Base-by-base conservation (phyloP, 2,113 vertebrate species). In the Periophthalmodon schlosseri region DNA sequence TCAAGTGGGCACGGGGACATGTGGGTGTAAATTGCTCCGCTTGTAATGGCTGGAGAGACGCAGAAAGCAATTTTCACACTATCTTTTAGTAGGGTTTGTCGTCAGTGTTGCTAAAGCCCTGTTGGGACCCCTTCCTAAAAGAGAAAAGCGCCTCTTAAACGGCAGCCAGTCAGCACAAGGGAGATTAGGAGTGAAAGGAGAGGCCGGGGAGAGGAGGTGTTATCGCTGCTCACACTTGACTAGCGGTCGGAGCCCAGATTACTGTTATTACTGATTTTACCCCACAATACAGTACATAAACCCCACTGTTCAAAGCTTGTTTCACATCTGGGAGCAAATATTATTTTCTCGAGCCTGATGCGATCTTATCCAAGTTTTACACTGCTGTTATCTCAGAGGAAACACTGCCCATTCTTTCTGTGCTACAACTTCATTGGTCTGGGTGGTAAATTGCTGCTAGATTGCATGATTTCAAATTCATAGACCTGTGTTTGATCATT, bases 21-120 rank as follows among this genome's bases (percentile, higher is more conserved):
- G 81, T 69, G 33, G 81, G 87, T 90, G 91, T 78, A 92, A 93
- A 93, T 93, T 92, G 90, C 86, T 84, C 76, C 20, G 88, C 81
- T 91, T 86, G 81, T 78, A 34, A 84, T 73, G 77, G 89, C 84
- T 84, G 74, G 72, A 84, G 75, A 86, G 82, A 86, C 78, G 88
- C 82, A 81, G 73, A 90, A 91, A 92, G 91, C 91, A 93, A 94
- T 94, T 93, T 92, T 84, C 87, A 85, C 86, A 87, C 81, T 71
- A 84, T 89, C 87, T 91, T 85, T 83, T 83, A 69, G 84, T 58
- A 54, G 74, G 77, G 76, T 83, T 82, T 78, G 75, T 86, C 39
- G 63, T 77, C 68, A 70, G 79, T 73, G 76, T 75, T 77, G 71
- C 85, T 72, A 60, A 39, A 85, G 57, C 80, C 80, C 87, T 75